Conservation (phyloP, 2,888 invertebrate genomes). For the Ditylenchus weischeri region DNA sequence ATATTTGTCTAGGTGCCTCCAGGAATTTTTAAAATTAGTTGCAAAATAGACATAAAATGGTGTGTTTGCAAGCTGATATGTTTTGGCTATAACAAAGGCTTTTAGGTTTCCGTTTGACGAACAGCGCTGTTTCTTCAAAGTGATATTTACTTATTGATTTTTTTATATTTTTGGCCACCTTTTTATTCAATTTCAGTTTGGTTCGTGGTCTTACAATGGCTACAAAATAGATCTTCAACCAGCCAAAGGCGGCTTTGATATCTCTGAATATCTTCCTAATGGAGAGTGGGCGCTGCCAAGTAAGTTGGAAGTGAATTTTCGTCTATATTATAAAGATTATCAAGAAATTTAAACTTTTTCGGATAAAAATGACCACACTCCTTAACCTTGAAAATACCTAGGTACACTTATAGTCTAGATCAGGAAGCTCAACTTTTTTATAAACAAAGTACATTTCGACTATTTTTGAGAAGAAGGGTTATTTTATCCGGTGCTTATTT, state of each 20-base stretch:
- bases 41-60: conserved; percentile 90
- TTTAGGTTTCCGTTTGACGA: conserved; percentile 65
- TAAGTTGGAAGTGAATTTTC: conserved; percentile 21
- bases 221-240: conserved; percentile 69
- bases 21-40: conserved; percentile 62
- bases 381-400: too few species aligned
- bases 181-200: conserved; percentile 39
- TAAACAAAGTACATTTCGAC: too few species aligned
- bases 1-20: conserved; percentile 72
- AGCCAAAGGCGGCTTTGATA: conserved; percentile 58
- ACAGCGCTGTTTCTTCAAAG: conserved; percentile 65
- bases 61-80: neutral
- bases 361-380: too few species aligned
- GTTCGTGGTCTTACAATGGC: conserved; percentile 90
- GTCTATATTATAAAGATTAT: too few species aligned
- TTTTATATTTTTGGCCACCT: neutral
- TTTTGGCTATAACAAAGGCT: conserved; percentile 9
- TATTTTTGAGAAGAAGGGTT: too few species aligned
- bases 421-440: too few species aligned
- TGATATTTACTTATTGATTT: conserved; percentile 5
- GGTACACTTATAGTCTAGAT: too few species aligned
- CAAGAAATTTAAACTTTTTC: too few species aligned
- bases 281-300: conserved; percentile 57
- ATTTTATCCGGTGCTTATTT: too few species aligned
- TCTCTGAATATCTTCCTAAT: conserved; percentile 56